Base-by-base conservation (phyloP, 2,113 vertebrate species). In the Diphyllodes magnificus region DNA sequence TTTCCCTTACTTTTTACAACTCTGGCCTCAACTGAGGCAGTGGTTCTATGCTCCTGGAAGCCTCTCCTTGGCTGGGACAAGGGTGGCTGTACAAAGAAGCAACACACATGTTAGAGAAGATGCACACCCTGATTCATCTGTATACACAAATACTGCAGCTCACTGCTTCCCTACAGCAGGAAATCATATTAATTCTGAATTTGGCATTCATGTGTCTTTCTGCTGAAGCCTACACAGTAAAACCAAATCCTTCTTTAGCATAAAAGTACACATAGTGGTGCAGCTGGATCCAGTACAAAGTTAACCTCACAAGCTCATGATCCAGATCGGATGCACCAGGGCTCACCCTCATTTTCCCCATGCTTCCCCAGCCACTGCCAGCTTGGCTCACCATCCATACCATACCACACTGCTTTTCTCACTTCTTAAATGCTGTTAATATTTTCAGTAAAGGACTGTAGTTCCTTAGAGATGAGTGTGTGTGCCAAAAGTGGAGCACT, bases 401-500 rank as follows among this genome's bases (percentile, higher is more conserved):
- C 1, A 0, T 4, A 64, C 59, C 71, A 82, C 7, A 0, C 53
- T 15, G 31, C 75, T 81, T 42, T 2, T 33, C 51, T 63, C 53
- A 20, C 70, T 70, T 51, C 76, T 65, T 56, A 44, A 71, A 82
- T 37, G 35, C 35, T 92, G 86, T 54, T 57, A 28, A 5, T 42
- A 71, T 71, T 77, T 87, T 42, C 71, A 88, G 72, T 15, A 64
- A 86, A 71, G 88, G 69, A 83, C 37, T 24, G 31, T 7, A 69
- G 86, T 1, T 90, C 82, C 83, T 92, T n/a, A 72, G 77, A 80
- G 57, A 84, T 31, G 44, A 78, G 53, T 15, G 39, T 45, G 33
- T 9, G 45, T 61, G 56, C 81, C 90, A 88, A 24, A 87, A 92
- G 69, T 33, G 37, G 63, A 96, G 90, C 60, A 87, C 16, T 75